These are phyloP conservation scores for Aspidoscelis tigris DNA, from an alignment of 2,113 vertebrate species.

Conservation along the genomic window DNA sequence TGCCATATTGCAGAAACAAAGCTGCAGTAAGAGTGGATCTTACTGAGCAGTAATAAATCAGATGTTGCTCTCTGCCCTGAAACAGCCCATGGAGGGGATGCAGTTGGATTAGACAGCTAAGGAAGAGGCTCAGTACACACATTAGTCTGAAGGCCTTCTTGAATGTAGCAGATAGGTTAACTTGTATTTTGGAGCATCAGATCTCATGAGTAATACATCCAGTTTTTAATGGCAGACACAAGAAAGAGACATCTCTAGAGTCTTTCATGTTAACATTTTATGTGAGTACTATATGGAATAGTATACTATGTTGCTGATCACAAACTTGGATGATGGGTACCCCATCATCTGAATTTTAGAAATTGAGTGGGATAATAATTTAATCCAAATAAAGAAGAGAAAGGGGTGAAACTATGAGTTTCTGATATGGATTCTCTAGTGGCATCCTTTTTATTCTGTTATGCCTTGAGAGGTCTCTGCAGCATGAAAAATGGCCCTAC, in stretches of 20 bases:
- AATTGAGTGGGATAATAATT: too few species aligned
- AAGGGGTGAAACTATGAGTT: too few species aligned
- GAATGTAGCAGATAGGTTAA: slow-evolving; percentile 28
- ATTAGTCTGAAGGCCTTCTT: accelerated
- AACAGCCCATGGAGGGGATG: background rate
- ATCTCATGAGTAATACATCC: background rate
- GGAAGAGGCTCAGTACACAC: slow-evolving; percentile 20
- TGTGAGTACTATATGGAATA: too few species aligned
- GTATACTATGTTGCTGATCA: too few species aligned
- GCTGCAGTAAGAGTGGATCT: slow-evolving; percentile 27
- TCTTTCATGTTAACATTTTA: background rate
- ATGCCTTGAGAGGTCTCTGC: too few species aligned
- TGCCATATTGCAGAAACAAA: slow-evolving; percentile 48
- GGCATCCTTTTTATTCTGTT: too few species aligned
- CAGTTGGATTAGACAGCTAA: slow-evolving; percentile 37
- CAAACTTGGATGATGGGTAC: too few species aligned
- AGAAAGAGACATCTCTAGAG: background rate
- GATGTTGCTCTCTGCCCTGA: background rate
- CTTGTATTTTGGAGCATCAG: slow-evolving; percentile 1
- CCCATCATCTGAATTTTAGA: too few species aligned
- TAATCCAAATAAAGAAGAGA: too few species aligned
- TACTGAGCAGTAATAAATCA: slow-evolving; percentile 43
- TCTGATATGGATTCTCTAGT: too few species aligned
- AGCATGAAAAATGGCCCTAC: too few species aligned
- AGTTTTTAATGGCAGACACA: background rate